Conservation (phyloP, 2,113 vertebrate species). For the Arenaria interpres region DNA sequence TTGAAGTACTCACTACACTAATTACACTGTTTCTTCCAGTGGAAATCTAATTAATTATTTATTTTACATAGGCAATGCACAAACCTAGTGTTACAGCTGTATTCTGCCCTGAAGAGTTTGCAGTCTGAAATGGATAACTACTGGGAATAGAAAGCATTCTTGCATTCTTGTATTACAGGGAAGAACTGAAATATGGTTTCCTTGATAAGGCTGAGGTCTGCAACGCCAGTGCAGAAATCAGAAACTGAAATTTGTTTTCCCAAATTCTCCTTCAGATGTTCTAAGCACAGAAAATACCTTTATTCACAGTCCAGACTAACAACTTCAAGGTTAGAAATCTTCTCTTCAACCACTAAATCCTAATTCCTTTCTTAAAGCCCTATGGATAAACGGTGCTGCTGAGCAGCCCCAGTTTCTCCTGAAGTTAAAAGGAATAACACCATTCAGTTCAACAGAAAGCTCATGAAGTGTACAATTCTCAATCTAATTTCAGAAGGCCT, state of each 20-base stretch:
- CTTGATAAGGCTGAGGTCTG: neutral
- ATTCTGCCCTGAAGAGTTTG: neutral
- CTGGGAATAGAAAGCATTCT: neutral
- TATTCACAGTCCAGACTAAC: neutral
- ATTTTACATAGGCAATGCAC: neutral
- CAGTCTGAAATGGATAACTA: neutral
- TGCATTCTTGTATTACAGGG: neutral
- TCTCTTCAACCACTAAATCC: neutral
- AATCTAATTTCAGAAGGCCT: neutral
- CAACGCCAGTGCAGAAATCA: neutral
- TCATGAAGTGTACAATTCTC: neutral
- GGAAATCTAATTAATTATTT: neutral
- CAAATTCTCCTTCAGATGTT: neutral
- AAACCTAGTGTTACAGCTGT: neutral
- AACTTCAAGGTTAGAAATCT: neutral
- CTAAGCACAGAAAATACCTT: neutral
- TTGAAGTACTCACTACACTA: neutral
- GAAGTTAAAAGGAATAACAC: neutral
- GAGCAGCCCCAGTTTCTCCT: neutral
- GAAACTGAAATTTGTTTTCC: neutral
- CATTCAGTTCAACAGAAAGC: neutral
- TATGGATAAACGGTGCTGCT: neutral
- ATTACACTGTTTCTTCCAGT: neutral
- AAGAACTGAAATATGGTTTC: neutral
- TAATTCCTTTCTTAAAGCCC: neutral